phyloP scores from a whole-genome alignment of 1,140 invertebrate genomes.

The Drosophila biarmipes region DNA sequence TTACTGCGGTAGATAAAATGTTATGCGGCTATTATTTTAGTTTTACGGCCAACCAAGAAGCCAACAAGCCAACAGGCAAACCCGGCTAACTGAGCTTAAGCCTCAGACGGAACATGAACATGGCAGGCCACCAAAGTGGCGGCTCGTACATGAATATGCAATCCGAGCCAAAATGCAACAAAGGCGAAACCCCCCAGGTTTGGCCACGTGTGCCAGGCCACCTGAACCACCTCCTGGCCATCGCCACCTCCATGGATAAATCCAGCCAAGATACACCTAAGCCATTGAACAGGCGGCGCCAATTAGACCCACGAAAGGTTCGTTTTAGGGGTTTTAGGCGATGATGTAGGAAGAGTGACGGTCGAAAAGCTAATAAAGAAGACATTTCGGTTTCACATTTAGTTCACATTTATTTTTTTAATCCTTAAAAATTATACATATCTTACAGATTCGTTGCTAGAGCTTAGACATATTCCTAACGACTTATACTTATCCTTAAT shows the following conservation, averaged over 20 bases:
- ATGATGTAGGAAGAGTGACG: not conserved
- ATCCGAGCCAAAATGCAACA: constrained; percentile 66
- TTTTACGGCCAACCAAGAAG: constrained; percentile 70
- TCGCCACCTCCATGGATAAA: not conserved
- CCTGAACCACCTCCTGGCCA: not conserved
- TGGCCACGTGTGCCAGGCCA: not conserved
- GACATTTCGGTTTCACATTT: not conserved
- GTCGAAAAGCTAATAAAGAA: not conserved
- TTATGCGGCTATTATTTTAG: constrained; percentile 83
- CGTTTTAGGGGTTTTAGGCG: not conserved
- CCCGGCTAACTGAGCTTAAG: constrained; percentile 67
- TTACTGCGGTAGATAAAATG: constrained; percentile 83
- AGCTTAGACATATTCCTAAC: no score
- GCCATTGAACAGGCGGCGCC: constrained; percentile 59
- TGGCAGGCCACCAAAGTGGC: constrained; percentile 31
- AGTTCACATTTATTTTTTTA: not conserved
- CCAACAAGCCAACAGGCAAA: constrained; percentile 29
- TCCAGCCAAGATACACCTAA: constrained; percentile 40
- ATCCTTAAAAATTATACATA: not conserved
- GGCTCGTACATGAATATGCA: constrained; percentile 45
- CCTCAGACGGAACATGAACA: constrained; percentile 42
- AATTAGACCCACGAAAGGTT: constrained; percentile 49
- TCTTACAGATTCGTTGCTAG: no score
- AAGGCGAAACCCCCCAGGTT: constrained; percentile 4
- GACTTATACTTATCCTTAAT: no score